Evolutionary conservation across 2,113 vertebrate species (phyloP).

Genomic region (Recurvirostra avosetta): DNA sequence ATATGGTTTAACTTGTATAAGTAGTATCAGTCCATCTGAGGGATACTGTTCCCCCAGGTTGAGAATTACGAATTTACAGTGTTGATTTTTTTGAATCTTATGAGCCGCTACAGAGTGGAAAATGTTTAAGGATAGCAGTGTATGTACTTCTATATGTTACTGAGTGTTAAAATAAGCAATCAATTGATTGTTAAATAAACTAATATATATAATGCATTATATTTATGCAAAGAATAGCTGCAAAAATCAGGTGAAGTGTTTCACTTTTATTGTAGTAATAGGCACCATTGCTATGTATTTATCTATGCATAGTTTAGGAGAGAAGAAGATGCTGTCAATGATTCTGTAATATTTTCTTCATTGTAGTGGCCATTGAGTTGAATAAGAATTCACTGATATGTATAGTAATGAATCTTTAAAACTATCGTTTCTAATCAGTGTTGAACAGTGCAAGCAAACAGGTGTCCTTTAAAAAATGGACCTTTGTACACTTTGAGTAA

Average conservation of each 20-base stretch:
- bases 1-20: constrained; percentile 29
- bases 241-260: constrained; percentile 56
- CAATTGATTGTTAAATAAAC: constrained; percentile 15
- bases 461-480: constrained; percentile 65
- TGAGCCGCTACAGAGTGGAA: constrained; percentile 58
- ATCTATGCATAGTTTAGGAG: constrained; percentile 68
- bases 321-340: constrained; percentile 63
- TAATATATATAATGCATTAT: constrained; percentile 45
- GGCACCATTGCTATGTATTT: constrained; percentile 65
- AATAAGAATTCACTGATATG: constrained; percentile 65
- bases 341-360: constrained; percentile 70
- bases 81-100: constrained; percentile 33
- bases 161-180: constrained; percentile 64
- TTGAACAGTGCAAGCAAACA: constrained; percentile 55
- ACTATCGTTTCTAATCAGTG: constrained; percentile 59
- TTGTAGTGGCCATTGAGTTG: constrained; percentile 69
- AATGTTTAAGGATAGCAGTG: constrained; percentile 66
- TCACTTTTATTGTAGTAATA: constrained; percentile 62
- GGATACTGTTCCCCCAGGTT: constrained; percentile 22
- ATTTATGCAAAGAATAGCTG: constrained; percentile 49
- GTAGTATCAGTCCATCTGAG: constrained; percentile 43
- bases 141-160: constrained; percentile 57
- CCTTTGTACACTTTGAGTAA: constrained; percentile 74
- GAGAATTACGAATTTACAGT: constrained; percentile 29
- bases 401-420: constrained; percentile 64